Evolutionary conservation across 2,888 invertebrate species (phyloP).

Genomic region (Stenurella melanura): DNA sequence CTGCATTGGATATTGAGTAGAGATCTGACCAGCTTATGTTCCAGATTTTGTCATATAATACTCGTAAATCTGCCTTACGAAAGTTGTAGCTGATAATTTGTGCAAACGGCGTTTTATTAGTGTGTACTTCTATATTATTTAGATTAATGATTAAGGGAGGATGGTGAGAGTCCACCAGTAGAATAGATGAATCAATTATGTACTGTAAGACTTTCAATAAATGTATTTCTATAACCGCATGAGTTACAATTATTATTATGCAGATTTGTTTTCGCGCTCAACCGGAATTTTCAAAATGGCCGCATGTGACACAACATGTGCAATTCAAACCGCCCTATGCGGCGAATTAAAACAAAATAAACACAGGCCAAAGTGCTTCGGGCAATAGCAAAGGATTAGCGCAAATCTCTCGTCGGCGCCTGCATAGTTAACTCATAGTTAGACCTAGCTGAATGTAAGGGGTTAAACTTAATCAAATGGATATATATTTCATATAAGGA

Average conservation of each 20-base stretch:
- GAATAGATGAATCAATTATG: too few species aligned
- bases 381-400: conserved; percentile 53
- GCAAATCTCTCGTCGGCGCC: conserved; percentile 52
- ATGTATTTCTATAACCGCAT: background rate
- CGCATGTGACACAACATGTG: conserved; percentile 56
- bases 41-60: too few species aligned
- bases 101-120: too few species aligned
- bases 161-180: too few species aligned
- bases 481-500: conserved; percentile 54
- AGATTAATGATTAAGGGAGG: too few species aligned
- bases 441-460: conserved; percentile 46
- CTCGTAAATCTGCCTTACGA: too few species aligned
- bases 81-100: too few species aligned
- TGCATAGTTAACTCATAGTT: conserved; percentile 56
- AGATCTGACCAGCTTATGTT: too few species aligned
- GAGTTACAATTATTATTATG: conserved; percentile 12
- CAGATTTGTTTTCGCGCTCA: conserved; percentile 16
- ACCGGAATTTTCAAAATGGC: conserved; percentile 51
- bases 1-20: too few species aligned
- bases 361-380: conserved; percentile 56
- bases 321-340: conserved; percentile 50
- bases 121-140: too few species aligned
- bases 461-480: conserved; percentile 58
- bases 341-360: conserved; percentile 62
- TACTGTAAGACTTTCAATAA: background rate